Evolutionary conservation across 2,113 vertebrate species (phyloP).

Genomic region (Balaenoptera acutorostrata): DNA sequence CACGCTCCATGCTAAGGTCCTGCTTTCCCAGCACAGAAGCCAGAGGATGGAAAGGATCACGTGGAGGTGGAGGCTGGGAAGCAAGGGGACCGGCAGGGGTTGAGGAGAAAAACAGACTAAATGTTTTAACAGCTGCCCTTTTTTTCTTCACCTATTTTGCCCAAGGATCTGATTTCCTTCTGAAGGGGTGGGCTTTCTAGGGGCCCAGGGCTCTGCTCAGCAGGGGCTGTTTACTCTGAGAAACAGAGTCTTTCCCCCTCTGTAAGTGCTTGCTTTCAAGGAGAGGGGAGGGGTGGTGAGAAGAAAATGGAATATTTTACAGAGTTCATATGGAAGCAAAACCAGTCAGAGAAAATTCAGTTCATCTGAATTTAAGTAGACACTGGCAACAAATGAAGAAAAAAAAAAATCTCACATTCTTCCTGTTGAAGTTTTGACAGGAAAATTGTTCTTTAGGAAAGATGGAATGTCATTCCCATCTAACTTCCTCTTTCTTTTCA

Average conservation of each 20-base stretch:
- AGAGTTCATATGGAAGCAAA: slow-evolving; percentile 65
- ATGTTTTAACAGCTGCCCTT: slow-evolving; percentile 93
- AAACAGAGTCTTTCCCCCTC: slow-evolving; percentile 58
- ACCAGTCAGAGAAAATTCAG: slow-evolving; percentile 43
- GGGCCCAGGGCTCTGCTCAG: slow-evolving; percentile 71
- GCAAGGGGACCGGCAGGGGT: slow-evolving; percentile 36
- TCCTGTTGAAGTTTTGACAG: slow-evolving; percentile 35
- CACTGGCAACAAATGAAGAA: slow-evolving; percentile 33
- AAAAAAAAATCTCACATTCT: slow-evolving; percentile 37
- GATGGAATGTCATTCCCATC: slow-evolving; percentile 10
- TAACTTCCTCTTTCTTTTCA: slow-evolving; percentile 11
- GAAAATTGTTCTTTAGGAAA: slow-evolving; percentile 47
- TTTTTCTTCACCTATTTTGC: slow-evolving; percentile 81
- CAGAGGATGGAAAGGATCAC: slow-evolving; percentile 48
- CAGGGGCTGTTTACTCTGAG: slow-evolving; percentile 80
- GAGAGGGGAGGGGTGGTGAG: neutral
- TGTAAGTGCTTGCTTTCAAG: slow-evolving; percentile 54
- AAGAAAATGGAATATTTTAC: slow-evolving; percentile 49
- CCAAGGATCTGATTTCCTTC: slow-evolving; percentile 84
- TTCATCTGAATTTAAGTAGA: slow-evolving; percentile 56
- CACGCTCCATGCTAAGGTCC: neutral
- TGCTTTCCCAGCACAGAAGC: slow-evolving; percentile 25
- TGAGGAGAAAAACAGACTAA: slow-evolving; percentile 69
- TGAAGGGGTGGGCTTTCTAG: slow-evolving; percentile 77
- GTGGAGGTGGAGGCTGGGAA: slow-evolving; percentile 32